Percentiles rank a stretch among this genome's conserved stretches.
Evolutionary conservation across 2,113 vertebrate genomes (phyloP).

Genomic region (Tyrannus savana): DNA sequence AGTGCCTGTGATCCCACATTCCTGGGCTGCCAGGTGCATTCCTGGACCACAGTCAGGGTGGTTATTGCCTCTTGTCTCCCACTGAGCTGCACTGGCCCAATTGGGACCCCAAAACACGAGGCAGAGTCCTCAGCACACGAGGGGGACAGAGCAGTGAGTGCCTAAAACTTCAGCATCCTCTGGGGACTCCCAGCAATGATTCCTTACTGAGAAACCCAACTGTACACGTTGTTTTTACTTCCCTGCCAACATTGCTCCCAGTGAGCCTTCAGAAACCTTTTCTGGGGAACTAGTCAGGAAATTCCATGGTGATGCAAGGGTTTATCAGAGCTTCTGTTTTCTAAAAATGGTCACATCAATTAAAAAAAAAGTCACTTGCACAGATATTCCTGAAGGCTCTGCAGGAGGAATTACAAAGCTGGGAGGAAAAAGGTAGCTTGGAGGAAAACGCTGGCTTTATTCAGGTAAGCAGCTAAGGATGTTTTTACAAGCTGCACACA

Average conservation of each 20-base stretch:
- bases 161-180: background rate
- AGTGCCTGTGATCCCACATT: fast-evolving
- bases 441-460: background rate
- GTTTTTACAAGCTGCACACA: background rate
- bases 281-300: background rate
- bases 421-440: background rate
- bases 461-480: background rate
- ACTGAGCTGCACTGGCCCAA: background rate
- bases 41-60: background rate
- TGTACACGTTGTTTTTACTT: background rate
- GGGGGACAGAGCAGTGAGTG: background rate
- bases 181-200: background rate
- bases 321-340: background rate
- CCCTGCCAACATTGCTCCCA: background rate
- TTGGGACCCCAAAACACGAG: background rate
- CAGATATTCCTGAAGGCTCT: background rate
- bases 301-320: background rate
- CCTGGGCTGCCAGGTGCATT: background rate
- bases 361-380: background rate
- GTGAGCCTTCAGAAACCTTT: background rate
- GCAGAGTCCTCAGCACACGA: background rate
- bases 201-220: background rate
- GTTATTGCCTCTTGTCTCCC: background rate
- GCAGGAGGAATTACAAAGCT: background rate
- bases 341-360: background rate